Evolutionary conservation across 2,113 vertebrate species (phyloP), one percentile per base, ranked within the genome.

Genomic region (Antechinus stuartii): DNA sequence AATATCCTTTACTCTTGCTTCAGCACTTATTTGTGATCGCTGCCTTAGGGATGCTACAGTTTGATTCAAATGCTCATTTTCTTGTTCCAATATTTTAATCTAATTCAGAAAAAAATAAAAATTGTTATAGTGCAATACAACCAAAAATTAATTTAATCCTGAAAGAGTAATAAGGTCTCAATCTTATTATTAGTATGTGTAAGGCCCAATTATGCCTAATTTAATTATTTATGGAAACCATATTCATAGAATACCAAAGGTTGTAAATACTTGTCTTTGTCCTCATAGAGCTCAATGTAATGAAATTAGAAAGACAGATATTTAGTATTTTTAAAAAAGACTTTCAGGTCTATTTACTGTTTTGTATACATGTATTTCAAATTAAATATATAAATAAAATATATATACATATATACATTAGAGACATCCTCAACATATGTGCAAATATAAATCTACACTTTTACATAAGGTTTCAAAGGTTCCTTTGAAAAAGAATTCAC

Each of bases 11-110:
- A 99, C 99, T 61, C 99, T 99, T 0, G 99, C 99, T 98, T 99
- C 99, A 0, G 99, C 99, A 56, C 99, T 99, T 61, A 99, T 99
- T 98, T 99, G 99, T 24, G 99, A 99, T 27, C 99, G 99, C 95
- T 99, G 99, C 76, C 99, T 98, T 92, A 99, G 98, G 9, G 99
- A 99, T 25, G 99, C 95, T 92, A 99, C 98, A 0, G 99, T 99
- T 98, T 99, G 99, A 98, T 99, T 99, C 96, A 99, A 97, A 97
- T 99, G 99, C 50, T 99, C 99, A 92, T 99, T 99, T 98, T 99
- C 99, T 97, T 99, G 99, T 98, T 99, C 99, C 95, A 99, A 96
- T 90, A 99, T 99, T 97, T 99, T 99, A 96, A 99, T 97, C 99
- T 99, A 97, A 92, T 97, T 96, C 30, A 42, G 8, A 95, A 96